Percentiles rank a stretch among this genome's conserved stretches.
Conservation (phyloP, 2,888 invertebrate species). For the Drosophila fungiperda region DNA sequence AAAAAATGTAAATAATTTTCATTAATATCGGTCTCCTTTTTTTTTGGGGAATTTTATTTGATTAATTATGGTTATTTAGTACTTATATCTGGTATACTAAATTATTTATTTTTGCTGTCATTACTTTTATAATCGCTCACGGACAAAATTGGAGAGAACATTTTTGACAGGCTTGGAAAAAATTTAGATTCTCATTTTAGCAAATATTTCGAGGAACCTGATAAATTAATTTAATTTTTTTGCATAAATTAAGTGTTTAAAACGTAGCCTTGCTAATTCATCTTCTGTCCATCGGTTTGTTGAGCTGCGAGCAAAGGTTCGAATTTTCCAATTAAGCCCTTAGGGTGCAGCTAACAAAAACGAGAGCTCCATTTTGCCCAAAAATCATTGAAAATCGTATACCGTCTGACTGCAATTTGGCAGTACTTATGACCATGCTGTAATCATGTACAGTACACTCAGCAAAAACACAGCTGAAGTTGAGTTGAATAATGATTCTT, state of each 20-base stretch:
- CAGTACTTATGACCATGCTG: not conserved
- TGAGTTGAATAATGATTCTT: not conserved
- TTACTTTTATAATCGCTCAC: not conserved
- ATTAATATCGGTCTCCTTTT: not conserved
- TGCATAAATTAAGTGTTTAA: too few species aligned
- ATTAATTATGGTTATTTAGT: not conserved
- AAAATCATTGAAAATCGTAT: not conserved
- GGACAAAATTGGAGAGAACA: too few species aligned
- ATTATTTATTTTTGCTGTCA: not conserved
- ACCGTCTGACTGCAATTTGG: not conserved
- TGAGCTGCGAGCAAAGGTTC: not conserved
- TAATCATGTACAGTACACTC: not conserved
- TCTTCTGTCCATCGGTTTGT: too few species aligned
- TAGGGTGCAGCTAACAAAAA: not conserved
- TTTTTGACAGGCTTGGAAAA: not conserved
- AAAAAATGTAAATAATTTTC: not conserved
- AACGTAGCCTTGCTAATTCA: not conserved
- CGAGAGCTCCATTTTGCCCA: not conserved
- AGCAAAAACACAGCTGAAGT: not conserved
- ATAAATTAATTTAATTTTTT: too few species aligned
- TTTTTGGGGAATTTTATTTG: not conserved
- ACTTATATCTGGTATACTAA: not conserved
- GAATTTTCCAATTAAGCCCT: not conserved
- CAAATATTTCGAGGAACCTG: too few species aligned
- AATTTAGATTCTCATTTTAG: too few species aligned